Conservation (phyloP, 2,797 vertebrate species). For the Betta splendens region DNA sequence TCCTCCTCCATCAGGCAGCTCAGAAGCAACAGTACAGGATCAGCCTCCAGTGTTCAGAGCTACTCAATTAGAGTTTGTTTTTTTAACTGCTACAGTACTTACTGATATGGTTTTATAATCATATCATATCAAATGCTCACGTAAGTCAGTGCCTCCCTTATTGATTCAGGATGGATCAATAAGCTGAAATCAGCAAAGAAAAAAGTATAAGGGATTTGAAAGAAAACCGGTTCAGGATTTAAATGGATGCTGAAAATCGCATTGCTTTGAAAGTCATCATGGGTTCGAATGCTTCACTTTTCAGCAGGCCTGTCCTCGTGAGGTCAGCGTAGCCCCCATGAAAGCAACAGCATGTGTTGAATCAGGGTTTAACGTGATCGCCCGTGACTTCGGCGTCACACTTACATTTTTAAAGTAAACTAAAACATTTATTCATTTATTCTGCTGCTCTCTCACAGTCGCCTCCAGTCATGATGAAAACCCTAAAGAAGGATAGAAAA, state of each 20-base stretch:
- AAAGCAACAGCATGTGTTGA: slow-evolving; percentile 46
- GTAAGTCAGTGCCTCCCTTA: neutral
- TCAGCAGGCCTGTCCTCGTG: neutral
- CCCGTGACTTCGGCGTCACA: slow-evolving; percentile 49
- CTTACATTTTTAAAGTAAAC: slow-evolving; percentile 42
- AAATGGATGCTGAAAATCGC: slow-evolving; percentile 2
- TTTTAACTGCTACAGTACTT: slow-evolving; percentile 46
- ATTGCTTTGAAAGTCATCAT: slow-evolving; percentile 11
- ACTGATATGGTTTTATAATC: slow-evolving; percentile 47
- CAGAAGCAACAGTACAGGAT: slow-evolving; percentile 42
- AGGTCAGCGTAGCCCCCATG: slow-evolving; percentile 33
- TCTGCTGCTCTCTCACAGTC: slow-evolving; percentile 42
- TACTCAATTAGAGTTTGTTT: slow-evolving; percentile 41
- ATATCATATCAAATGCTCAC: slow-evolving; percentile 31
- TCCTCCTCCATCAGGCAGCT: slow-evolving; percentile 40
- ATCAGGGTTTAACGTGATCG: slow-evolving; percentile 67
- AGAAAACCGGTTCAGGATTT: slow-evolving; percentile 1
- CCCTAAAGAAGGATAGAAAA: slow-evolving; percentile 9
- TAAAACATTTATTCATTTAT: slow-evolving; percentile 65
- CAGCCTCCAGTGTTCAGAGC: slow-evolving; percentile 27
- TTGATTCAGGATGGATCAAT: slow-evolving; percentile 2
- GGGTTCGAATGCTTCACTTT: neutral
- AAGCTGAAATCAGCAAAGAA: slow-evolving; percentile 8
- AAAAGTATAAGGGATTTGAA: neutral
- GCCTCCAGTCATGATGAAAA: slow-evolving; percentile 11